Evolutionary conservation across 2,113 vertebrate genomes (phyloP).

Genomic region (Choloepus hoffmanni): DNA sequence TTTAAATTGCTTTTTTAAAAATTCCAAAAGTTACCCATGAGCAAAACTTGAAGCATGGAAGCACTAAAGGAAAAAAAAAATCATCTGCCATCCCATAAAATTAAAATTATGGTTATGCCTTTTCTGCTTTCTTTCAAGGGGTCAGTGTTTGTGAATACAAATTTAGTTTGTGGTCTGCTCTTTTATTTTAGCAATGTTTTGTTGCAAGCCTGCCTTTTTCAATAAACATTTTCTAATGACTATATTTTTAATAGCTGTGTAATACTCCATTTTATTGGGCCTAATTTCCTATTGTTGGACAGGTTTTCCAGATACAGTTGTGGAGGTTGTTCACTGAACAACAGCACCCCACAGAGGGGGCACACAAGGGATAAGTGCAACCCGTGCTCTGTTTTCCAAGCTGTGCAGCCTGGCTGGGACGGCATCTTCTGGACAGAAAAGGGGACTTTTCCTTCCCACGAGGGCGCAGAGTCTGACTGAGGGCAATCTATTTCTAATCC

Average conservation of each 20-base stretch:
- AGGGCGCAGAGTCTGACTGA: neutral
- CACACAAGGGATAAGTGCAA: neutral
- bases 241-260: neutral
- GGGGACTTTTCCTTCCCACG: neutral
- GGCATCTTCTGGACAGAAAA: neutral
- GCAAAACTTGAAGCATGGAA: neutral
- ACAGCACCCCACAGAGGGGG: neutral
- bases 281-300: no score
- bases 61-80: neutral
- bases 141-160: rapidly evolving
- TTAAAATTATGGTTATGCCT: rapidly evolving
- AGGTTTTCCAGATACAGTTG: rapidly evolving
- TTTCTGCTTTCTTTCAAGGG: neutral
- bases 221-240: neutral
- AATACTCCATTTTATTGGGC: neutral
- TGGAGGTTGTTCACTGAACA: neutral
- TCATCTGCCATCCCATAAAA: rapidly evolving
- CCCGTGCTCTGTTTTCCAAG: rapidly evolving
- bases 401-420: neutral
- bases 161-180: rapidly evolving
- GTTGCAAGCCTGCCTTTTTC: neutral
- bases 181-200: neutral
- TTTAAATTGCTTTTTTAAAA: neutral
- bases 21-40: neutral
- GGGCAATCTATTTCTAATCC: neutral